Base-by-base conservation (phyloP, 2,888 invertebrate genomes). In the Rugalucina vietnamica region DNA sequence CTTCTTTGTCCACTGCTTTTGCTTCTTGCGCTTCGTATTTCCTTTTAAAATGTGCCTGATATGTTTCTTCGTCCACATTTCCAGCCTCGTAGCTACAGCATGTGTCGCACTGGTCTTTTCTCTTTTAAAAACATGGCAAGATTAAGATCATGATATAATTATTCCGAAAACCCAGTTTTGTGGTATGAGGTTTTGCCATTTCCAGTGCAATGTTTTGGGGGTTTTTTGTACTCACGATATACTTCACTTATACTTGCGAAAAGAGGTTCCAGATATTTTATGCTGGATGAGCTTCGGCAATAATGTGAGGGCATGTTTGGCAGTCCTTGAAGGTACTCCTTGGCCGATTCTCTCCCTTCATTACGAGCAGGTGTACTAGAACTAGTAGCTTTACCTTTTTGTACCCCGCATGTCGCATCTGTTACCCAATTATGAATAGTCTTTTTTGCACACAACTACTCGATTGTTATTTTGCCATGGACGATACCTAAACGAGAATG, bases 241-340 rank as follows among this genome's bases (percentile, higher is more conserved):
- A 69, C 34, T 10, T 69, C 69, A 14, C n/a, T 32, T 27, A 5
- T 34, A 34, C 29, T 69, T 32, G 69, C n/a, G 5, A 34, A 36
- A 8, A 34, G 29, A 32, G 69, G 21, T 32, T 69, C 69, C 14
- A 29, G 14, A 69, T 69, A 69, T 34, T 34, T n/a, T 32, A 32
- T 69, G 21, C 29, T 32, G 14, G 5, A 14, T 69, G 32, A 5
- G 5, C 29, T 34, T 36, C 69, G 5, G 32, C 69, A 69, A 69
- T 69, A 69, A 69, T 69, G 69, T 34, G 69, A 69, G 34, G 69
- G 69, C 34, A 69, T 5, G 8, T 5, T 69, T 69, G 69, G 69
- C 21, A 69, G n/a, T 5, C n/a, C 27, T 8, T 36, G 69, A 4
- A 69, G 32, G 18, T 32, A 65, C 65, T 65, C 32, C 27, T 29